Base-by-base conservation (phyloP, 2,888 invertebrate species). In the Ophion obscuratus region DNA sequence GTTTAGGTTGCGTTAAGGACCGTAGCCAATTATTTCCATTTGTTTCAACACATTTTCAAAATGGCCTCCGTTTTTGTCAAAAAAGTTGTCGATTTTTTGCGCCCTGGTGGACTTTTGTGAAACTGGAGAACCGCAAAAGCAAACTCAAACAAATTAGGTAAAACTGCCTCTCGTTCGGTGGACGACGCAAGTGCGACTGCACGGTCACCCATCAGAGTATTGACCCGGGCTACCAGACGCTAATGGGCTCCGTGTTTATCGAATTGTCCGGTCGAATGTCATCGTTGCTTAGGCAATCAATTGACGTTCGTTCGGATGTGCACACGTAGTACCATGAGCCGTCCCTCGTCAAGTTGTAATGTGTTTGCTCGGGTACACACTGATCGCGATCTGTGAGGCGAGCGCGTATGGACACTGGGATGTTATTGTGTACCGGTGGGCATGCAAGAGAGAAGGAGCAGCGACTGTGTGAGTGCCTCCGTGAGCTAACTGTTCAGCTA, bases 401-500 rank as follows among this genome's bases (percentile, higher is more conserved):
- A 64, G 47, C 44, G 62, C 27, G 61, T 27, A 36, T 66, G 31
- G 64, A 76, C 47, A 31, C 31, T 66, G 47, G 27, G 31, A 53
- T 76, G 61, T 76, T 76, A 76, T 76, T 66, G 64, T 66, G 53
- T 31, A 64, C 73, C 24, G 14, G 14, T 17, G 5, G 53, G 44
- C 66, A 75, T 47, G 75, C 53, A 68, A 61, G 67, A 40, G 24
- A 53, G 53, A 5, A 3, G 53, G 17, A 53, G n/a, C 20, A 47
- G 57, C 71, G 66, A 20, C 40, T 61, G 36, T 27, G 76, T 24
- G 61, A 76, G 81, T 78, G 85, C 62, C 64, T 78, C 53, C 53
- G 14, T 14, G 53, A 81, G 81, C 81, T 81, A 85, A 85, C 81
- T 78, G 77, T 83, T 78, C 78, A 74, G 83, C 84, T 82, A 85